Evolutionary conservation across 2,888 invertebrate species (phyloP).

Genomic region (Caradrina clavipalpis): DNA sequence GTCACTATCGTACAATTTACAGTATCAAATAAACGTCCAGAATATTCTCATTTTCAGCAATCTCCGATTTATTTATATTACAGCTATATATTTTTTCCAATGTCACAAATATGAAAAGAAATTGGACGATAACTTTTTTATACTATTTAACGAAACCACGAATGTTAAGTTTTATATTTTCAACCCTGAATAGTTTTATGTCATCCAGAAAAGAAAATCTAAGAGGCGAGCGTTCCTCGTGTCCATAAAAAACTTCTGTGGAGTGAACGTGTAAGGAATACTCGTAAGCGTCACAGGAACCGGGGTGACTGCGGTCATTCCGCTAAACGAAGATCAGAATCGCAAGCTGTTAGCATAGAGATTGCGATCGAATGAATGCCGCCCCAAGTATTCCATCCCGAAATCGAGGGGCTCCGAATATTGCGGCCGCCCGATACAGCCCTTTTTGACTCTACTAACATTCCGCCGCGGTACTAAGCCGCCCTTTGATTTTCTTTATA

Average conservation of each 20-base stretch:
- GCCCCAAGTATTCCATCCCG: slow-evolving; percentile 88
- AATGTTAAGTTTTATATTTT: slow-evolving; percentile 65
- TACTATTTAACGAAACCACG: slow-evolving; percentile 51
- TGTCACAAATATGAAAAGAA: slow-evolving; percentile 20
- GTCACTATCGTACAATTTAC: slow-evolving; percentile 3
- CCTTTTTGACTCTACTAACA: slow-evolving; percentile 85
- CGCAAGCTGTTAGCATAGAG: slow-evolving; percentile 91
- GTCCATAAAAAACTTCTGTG: slow-evolving; percentile 88
- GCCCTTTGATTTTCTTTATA: slow-evolving; percentile 84
- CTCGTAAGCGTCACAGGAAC: slow-evolving; percentile 84
- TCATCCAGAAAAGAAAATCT: slow-evolving; percentile 80
- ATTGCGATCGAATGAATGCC: slow-evolving; percentile 90
- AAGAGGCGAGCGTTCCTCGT: slow-evolving; percentile 80
- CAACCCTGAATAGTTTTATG: slow-evolving; percentile 75
- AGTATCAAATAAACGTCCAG: neutral
- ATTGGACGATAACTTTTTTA: slow-evolving; percentile 49
- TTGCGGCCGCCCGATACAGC: slow-evolving; percentile 86
- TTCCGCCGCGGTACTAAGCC: slow-evolving; percentile 80
- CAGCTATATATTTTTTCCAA: slow-evolving; percentile 6
- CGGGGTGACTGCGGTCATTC: slow-evolving; percentile 90
- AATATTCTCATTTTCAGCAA: slow-evolving; percentile 50
- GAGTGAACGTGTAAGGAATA: slow-evolving; percentile 89
- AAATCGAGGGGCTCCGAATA: slow-evolving; percentile 87
- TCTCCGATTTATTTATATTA: slow-evolving; percentile 28
- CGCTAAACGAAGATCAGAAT: slow-evolving; percentile 91